These are phyloP conservation scores for Halichoerus grypus DNA, from an alignment of 2,113 vertebrate species.

Conservation along the genomic window DNA sequence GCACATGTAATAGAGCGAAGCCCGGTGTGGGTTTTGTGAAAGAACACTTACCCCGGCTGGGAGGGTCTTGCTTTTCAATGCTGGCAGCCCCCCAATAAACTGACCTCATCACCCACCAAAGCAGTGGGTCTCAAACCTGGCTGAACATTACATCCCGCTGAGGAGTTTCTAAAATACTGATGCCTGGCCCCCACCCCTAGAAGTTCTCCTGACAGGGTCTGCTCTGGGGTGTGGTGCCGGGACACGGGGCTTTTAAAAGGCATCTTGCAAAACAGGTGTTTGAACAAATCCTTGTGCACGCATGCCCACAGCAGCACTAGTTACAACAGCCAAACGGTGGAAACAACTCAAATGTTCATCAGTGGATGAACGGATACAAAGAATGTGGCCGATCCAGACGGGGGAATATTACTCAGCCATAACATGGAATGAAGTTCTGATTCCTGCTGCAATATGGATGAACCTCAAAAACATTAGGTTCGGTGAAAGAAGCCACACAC, in stretches of 20 bases:
- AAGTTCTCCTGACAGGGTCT: not conserved
- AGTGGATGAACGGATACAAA: not conserved
- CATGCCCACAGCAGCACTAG: not conserved
- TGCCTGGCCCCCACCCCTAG: not conserved
- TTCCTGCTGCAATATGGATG: not conserved
- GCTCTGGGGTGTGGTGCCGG: fast-evolving
- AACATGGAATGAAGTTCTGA: not conserved
- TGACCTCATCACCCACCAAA: not conserved
- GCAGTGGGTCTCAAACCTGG: not conserved
- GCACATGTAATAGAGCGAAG: fast-evolving
- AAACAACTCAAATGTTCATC: not conserved
- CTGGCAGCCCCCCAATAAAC: not conserved
- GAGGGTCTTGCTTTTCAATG: not conserved
- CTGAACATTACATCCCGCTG: fast-evolving
- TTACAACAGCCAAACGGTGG: not conserved
- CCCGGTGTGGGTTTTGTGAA: not conserved
- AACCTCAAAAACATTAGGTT: not conserved
- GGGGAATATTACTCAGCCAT: not conserved
- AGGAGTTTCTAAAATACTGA: not conserved
- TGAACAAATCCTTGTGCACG: not conserved
- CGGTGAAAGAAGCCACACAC: not conserved
- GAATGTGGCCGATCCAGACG: not conserved
- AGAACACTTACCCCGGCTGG: not conserved
- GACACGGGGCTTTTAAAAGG: not conserved
- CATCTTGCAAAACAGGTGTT: not conserved